phyloP scores from a whole-genome alignment of 2,797 vertebrate genomes.

The Melanotaenia nigrans region DNA sequence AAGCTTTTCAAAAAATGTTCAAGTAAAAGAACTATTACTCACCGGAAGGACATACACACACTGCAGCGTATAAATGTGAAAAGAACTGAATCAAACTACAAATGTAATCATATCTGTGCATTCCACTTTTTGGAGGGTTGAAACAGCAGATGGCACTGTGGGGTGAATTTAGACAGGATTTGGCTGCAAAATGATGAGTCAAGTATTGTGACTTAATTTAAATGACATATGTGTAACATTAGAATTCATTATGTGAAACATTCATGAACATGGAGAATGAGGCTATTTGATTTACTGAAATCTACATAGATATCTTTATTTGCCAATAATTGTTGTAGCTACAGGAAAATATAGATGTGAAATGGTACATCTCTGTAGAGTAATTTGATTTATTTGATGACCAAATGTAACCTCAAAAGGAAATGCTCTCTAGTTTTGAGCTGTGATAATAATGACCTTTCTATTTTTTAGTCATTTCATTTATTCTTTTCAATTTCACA shows the following conservation, averaged over 20 bases:
- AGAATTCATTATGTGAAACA: neutral
- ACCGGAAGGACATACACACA: neutral
- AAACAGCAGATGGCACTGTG: conserved; percentile 78
- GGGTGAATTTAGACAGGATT: conserved; percentile 20
- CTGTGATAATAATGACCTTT: conserved; percentile 10
- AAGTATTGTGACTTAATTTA: neutral
- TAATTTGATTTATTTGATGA: conserved; percentile 2
- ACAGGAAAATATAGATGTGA: neutral
- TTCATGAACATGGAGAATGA: neutral
- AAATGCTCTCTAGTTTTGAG: neutral
- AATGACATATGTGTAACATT: neutral
- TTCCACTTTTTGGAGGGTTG: neutral
- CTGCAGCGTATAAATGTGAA: neutral
- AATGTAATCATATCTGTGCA: neutral
- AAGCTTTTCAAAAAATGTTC: neutral
- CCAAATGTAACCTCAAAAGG: neutral
- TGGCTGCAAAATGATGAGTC: neutral
- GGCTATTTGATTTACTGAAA: neutral
- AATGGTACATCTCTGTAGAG: neutral
- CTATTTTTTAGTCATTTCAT: conserved; percentile 18
- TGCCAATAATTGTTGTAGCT: neutral
- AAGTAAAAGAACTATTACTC: neutral
- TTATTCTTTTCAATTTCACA: conserved; percentile 34
- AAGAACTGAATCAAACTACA: neutral
- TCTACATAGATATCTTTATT: neutral